A percentile compares a stretch with the other conserved stretches of the same genome.
Evolutionary conservation across 2,888 invertebrate genomes (phyloP).

Genomic region (Eugnorisma glareosa): DNA sequence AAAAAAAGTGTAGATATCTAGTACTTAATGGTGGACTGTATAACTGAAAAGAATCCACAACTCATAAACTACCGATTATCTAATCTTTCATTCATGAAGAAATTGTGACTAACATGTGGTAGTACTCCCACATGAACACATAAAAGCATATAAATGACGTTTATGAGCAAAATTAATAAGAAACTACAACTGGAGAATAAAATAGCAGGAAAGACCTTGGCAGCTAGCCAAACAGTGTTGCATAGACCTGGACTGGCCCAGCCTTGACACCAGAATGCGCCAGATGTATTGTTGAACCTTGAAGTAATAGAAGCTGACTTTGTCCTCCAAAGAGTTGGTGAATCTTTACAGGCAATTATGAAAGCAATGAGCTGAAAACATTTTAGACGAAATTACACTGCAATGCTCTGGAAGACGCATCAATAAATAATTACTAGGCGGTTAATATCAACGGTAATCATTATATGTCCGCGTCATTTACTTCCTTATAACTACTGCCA

Average conservation of each 20-base stretch:
- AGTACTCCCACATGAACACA: conserved; percentile 33
- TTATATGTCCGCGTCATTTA: background rate
- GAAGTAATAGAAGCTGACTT: conserved; percentile 38
- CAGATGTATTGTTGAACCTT: conserved; percentile 62
- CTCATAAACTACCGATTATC: conserved; percentile 18
- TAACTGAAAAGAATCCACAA: background rate
- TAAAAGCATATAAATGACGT: conserved; percentile 39
- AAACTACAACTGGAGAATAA: conserved; percentile 61
- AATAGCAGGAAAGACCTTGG: conserved; percentile 64
- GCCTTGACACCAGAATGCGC: conserved; percentile 69
- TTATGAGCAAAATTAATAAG: conserved; percentile 60
- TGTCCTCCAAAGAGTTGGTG: conserved; percentile 46
- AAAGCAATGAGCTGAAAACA: background rate
- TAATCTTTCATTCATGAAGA: conserved; percentile 54
- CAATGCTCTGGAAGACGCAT: conserved; percentile 17
- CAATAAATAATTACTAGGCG: conserved; percentile 18
- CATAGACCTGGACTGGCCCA: conserved; percentile 64
- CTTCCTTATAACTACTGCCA: conserved; percentile 19
- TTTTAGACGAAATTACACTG: background rate
- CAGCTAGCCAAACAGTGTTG: conserved; percentile 59
- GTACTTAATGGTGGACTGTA: background rate
- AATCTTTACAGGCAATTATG: conserved; percentile 16
- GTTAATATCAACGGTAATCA: conserved; percentile 8
- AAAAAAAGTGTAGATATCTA: background rate
- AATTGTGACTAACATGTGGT: conserved; percentile 35